A percentile compares a stretch with the other conserved stretches of the same genome.
phyloP scores from a whole-genome alignment of 2,888 invertebrate species.

The Amphipoea oculea region DNA sequence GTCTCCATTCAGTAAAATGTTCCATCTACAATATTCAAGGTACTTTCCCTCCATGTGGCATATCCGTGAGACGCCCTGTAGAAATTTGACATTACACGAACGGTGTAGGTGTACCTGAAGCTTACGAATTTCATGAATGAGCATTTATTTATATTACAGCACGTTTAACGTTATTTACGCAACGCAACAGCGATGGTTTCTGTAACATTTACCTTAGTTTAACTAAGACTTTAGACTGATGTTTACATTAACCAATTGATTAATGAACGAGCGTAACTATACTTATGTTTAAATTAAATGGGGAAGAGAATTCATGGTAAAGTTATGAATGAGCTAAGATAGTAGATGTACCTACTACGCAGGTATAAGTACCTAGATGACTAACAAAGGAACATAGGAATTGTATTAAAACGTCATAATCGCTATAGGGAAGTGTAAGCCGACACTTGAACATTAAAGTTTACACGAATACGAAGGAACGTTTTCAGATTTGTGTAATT shows the following conservation, averaged over 20 bases:
- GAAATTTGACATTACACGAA: too few species aligned
- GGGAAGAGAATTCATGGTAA: neutral
- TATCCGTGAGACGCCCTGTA: too few species aligned
- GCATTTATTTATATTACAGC: slow-evolving; percentile 32
- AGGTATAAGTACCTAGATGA: neutral
- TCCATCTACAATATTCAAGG: too few species aligned
- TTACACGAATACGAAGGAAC: neutral
- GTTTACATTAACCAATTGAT: slow-evolving; percentile 33
- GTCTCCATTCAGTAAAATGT: too few species aligned
- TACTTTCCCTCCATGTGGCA: too few species aligned
- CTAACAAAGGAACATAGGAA: slow-evolving; percentile 1
- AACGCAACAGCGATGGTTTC: slow-evolving; percentile 26
- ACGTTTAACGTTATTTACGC: slow-evolving; percentile 30
- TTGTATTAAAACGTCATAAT: neutral
- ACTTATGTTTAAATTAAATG: neutral
- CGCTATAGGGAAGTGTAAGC: neutral
- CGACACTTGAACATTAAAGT: slow-evolving; percentile 13
- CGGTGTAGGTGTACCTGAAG: neutral
- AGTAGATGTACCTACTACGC: neutral
- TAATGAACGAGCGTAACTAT: slow-evolving; percentile 23
- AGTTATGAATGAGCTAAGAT: slow-evolving; percentile 5
- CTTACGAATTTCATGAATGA: slow-evolving; percentile 36
- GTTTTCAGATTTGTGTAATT: slow-evolving; percentile 22
- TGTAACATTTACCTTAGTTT: slow-evolving; percentile 27
- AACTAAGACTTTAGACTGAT: slow-evolving; percentile 14